Evolutionary conservation across 2,888 invertebrate species (phyloP).

Genomic region (Eupithecia insigniata): DNA sequence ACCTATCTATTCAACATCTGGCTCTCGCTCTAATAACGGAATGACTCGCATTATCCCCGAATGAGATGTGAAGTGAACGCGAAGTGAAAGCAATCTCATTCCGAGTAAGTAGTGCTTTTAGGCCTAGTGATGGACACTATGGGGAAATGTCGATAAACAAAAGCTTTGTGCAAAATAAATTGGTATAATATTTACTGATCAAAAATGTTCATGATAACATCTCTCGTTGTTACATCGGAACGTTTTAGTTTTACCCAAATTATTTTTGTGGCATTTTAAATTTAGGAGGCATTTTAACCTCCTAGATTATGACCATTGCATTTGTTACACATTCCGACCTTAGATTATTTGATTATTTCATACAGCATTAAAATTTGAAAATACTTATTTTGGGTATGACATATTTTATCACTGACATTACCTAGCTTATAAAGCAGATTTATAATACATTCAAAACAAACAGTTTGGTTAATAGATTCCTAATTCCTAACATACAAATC

Average conservation of each 20-base stretch:
- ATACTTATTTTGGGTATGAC: no score
- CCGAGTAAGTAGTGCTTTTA: slow-evolving; percentile 68
- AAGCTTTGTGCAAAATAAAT: background rate
- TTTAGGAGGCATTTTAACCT: no score
- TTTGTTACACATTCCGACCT: no score
- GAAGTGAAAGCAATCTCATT: slow-evolving; percentile 66
- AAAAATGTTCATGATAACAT: background rate
- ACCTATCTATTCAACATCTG: slow-evolving; percentile 1
- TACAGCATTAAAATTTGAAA: no score
- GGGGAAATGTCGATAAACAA: slow-evolving; percentile 14
- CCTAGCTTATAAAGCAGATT: no score
- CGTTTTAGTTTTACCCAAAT: background rate
- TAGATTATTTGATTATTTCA: no score
- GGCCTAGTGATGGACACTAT: slow-evolving; percentile 51
- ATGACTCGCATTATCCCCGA: slow-evolving; percentile 71
- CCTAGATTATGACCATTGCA: no score
- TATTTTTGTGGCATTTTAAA: no score
- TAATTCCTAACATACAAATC: background rate
- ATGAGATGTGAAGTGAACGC: slow-evolving; percentile 73
- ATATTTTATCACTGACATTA: background rate
- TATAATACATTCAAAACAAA: background rate
- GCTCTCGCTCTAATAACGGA: slow-evolving; percentile 52
- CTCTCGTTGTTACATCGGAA: background rate
- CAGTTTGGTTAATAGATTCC: background rate
- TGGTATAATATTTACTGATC: background rate